phyloP scores from a whole-genome alignment of 2,797 vertebrate species.

The Anableps anableps region DNA sequence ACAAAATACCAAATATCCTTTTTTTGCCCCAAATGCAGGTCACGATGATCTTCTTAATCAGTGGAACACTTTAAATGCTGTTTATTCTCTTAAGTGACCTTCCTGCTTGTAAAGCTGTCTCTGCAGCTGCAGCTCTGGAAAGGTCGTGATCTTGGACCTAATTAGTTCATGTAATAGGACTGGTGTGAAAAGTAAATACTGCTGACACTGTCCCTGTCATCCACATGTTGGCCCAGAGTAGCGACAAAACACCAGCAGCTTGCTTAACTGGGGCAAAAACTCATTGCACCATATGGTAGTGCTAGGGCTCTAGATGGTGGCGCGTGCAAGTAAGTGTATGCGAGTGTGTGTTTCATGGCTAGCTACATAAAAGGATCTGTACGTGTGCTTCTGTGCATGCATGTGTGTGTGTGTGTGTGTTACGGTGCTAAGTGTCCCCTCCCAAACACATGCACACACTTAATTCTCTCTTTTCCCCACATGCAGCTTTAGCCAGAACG shows the following conservation, averaged over 20 bases:
- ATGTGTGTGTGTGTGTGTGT: background rate
- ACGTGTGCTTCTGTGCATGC: background rate
- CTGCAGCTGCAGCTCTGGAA: conserved; percentile 14
- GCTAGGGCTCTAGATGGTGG: conserved; percentile 28
- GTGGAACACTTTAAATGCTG: conserved; percentile 36
- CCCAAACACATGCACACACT: conserved; percentile 14
- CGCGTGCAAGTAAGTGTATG: conserved; percentile 18
- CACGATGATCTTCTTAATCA: conserved; percentile 2
- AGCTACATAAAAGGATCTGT: conserved; percentile 8
- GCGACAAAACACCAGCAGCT: conserved; percentile 42
- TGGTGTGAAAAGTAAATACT: conserved; percentile 70
- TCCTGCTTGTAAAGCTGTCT: conserved; percentile 32
- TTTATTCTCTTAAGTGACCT: conserved; percentile 39
- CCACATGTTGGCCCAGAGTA: conserved; percentile 27
- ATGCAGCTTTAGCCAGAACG: conserved; percentile 58
- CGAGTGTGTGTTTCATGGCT: conserved; percentile 33
- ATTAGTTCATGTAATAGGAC: conserved; percentile 62
- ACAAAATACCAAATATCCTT: conserved; percentile 30
- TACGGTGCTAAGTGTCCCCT: background rate
- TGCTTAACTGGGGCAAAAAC: conserved; percentile 68
- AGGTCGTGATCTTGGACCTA: conserved; percentile 51
- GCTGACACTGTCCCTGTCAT: conserved; percentile 55
- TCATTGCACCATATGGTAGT: conserved; percentile 57
- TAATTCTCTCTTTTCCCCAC: conserved; percentile 48
- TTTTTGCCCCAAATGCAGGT: conserved; percentile 28